Conservation (phyloP, 92 coral and sea anemone species). For the Zoanthus solanderi region DNA sequence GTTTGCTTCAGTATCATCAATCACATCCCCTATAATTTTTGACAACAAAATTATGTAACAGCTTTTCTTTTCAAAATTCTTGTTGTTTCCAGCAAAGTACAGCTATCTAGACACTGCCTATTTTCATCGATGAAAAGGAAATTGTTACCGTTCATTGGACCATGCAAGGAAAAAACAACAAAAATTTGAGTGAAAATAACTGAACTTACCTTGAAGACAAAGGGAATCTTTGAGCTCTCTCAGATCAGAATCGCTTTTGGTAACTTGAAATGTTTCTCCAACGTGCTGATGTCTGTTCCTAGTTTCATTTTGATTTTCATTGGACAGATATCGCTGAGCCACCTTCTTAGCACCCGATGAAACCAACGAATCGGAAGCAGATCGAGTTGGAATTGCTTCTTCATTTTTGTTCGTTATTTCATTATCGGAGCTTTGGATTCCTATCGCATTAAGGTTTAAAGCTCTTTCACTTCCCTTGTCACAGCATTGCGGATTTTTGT, state of each 20-base stretch:
- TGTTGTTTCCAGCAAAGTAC: too few species aligned
- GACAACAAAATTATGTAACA: too few species aligned
- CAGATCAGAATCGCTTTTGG: conserved; percentile 22
- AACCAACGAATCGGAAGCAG: not conserved
- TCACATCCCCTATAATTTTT: too few species aligned
- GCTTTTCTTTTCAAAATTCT: too few species aligned
- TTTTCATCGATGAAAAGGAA: too few species aligned
- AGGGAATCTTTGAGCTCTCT: not conserved
- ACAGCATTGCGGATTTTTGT: not conserved
- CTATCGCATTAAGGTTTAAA: not conserved
- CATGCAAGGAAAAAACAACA: not conserved
- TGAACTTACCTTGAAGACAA: conserved; percentile 16
- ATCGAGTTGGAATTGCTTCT: not conserved
- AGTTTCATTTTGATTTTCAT: not conserved
- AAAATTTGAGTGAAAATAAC: not conserved
- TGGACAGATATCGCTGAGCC: conserved; percentile 24
- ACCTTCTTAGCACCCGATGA: not conserved
- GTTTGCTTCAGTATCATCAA: too few species aligned
- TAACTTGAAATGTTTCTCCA: not conserved
- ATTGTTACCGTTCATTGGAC: too few species aligned
- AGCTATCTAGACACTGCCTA: too few species aligned
- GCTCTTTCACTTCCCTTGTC: not conserved
- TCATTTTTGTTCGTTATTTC: not conserved
- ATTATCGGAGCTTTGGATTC: not conserved
- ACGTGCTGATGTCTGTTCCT: not conserved